Evolutionary conservation across 2,113 vertebrate genomes (phyloP).

Genomic region (Carlito syrichta): DNA sequence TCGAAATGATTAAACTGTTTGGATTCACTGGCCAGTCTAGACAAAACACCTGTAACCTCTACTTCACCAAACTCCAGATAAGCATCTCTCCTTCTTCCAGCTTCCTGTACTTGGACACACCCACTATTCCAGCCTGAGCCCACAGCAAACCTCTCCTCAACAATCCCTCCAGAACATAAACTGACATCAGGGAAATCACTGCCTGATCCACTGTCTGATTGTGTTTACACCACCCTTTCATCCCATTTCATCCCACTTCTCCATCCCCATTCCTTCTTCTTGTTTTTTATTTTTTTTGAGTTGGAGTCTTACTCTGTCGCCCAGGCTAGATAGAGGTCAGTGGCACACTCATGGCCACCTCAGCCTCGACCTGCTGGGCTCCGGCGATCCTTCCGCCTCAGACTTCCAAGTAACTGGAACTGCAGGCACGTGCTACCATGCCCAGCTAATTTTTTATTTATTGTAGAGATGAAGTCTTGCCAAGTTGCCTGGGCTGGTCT

Average conservation of each 20-base stretch:
- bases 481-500: too few species aligned
- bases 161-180: not conserved
- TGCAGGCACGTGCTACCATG: too few species aligned
- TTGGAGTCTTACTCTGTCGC: too few species aligned
- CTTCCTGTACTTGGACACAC: not conserved
- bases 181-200: not conserved
- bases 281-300: too few species aligned
- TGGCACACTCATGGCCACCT: too few species aligned
- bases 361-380: too few species aligned
- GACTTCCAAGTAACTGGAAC: too few species aligned
- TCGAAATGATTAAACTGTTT: not conserved
- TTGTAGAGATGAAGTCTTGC: too few species aligned
- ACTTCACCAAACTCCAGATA: not conserved
- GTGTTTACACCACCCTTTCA: accelerated
- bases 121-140: accelerated
- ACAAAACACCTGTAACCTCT: not conserved
- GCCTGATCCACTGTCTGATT: not conserved
- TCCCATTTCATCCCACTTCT: not conserved
- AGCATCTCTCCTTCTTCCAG: not conserved
- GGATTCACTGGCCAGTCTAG: not conserved
- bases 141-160: accelerated
- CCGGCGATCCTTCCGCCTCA: too few species aligned
- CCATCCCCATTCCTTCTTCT: not conserved
- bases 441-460: too few species aligned
- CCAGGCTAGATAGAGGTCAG: too few species aligned